These are phyloP conservation scores for Drosophila sulfurigaster DNA, from an alignment of 1,140 invertebrate genomes.

Conservation along the genomic window DNA sequence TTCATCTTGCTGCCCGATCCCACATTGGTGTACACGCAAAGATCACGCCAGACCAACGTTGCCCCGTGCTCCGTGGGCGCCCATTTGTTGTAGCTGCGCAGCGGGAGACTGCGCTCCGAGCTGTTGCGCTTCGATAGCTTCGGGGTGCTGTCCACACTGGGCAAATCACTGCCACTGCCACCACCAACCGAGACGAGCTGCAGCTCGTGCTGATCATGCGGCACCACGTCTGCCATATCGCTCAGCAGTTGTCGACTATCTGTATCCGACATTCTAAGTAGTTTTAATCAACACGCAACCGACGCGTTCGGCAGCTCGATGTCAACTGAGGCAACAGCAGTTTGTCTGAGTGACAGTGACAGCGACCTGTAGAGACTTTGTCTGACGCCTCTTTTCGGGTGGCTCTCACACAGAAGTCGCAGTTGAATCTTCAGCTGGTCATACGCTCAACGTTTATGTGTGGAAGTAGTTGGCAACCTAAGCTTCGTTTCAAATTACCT, in stretches of 20 bases:
- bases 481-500: slow-evolving; percentile 64
- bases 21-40: slow-evolving; percentile 89
- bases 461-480: slow-evolving; percentile 48
- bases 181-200: slow-evolving; percentile 40
- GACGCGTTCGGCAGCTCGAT: slow-evolving; percentile 54
- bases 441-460: not conserved
- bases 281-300: slow-evolving; percentile 15
- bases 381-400: slow-evolving; percentile 45
- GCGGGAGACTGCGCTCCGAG: slow-evolving; percentile 74
- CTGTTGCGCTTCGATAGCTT: slow-evolving; percentile 76
- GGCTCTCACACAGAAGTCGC: slow-evolving; percentile 58
- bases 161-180: slow-evolving; percentile 42
- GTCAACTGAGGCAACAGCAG: slow-evolving; percentile 42
- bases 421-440: slow-evolving; percentile 28
- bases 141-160: slow-evolving; percentile 66
- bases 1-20: slow-evolving; percentile 85
- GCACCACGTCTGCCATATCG: slow-evolving; percentile 27
- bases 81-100: slow-evolving; percentile 86
- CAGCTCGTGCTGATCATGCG: slow-evolving; percentile 63
- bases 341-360: not conserved
- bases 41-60: slow-evolving; percentile 91
- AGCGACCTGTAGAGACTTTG: slow-evolving; percentile 1
- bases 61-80: slow-evolving; percentile 87
- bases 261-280: slow-evolving; percentile 59
- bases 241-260: slow-evolving; percentile 48